A percentile compares a stretch with the other conserved stretches of the same genome.
phyloP scores from a whole-genome alignment of 2,113 vertebrate species.

The Alethe diademata region DNA sequence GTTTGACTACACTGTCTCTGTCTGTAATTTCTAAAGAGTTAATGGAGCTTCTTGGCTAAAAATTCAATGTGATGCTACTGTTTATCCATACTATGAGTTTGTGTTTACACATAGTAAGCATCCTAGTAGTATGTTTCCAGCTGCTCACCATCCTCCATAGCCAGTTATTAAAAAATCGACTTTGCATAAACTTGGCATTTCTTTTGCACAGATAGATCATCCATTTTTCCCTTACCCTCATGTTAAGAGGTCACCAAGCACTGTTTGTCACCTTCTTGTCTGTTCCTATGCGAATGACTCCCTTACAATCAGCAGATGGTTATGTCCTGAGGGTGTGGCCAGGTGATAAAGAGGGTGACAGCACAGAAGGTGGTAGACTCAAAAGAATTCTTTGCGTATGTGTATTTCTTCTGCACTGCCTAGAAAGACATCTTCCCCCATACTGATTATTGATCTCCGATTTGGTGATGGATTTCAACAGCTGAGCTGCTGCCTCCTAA shows the following conservation, averaged over 20 bases:
- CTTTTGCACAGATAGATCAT: conserved; percentile 52
- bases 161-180: conserved; percentile 67
- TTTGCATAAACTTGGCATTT: conserved; percentile 53
- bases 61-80: neutral
- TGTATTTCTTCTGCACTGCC: neutral
- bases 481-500: neutral
- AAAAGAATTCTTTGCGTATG: neutral
- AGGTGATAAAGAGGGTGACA: neutral
- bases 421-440: neutral
- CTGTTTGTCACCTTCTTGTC: neutral
- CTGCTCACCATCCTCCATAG: conserved; percentile 33
- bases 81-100: neutral
- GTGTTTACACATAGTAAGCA: conserved; percentile 28
- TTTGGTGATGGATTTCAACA: neutral
- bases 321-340: neutral
- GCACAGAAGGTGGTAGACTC: neutral
- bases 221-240: neutral
- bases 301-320: neutral
- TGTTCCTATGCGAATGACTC: neutral
- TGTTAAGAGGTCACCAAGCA: neutral
- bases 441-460: neutral
- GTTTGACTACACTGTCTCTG: neutral
- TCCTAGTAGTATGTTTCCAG: conserved; percentile 61
- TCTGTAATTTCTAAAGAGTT: conserved; percentile 1
- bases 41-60: neutral